phyloP scores from a whole-genome alignment of 2,113 vertebrate genomes.

The Clarias gariepinus region DNA sequence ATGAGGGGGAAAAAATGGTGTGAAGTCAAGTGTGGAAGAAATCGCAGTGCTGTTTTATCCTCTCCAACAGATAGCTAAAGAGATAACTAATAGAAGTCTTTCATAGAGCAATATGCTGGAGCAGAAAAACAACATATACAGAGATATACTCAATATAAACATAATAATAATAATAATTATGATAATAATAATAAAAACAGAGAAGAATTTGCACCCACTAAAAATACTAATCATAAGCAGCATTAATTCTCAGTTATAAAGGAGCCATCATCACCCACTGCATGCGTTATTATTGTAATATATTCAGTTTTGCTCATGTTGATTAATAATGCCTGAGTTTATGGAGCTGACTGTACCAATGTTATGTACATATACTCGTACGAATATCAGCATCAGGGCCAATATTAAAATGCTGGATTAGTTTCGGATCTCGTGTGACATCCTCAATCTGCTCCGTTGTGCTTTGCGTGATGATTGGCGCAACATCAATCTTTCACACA shows the following conservation, averaged over 20 bases:
- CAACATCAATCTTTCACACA: neutral
- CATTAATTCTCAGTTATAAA: neutral
- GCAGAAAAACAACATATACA: neutral
- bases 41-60: neutral
- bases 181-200: neutral
- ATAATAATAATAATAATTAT: neutral
- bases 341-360: neutral
- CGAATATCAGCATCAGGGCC: neutral
- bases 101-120: neutral
- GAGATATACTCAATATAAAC: neutral
- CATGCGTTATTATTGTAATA: neutral
- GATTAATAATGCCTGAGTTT: neutral
- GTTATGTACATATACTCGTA: neutral
- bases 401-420: neutral
- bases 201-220: neutral
- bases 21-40: neutral
- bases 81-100: neutral
- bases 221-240: neutral
- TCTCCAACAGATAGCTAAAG: neutral
- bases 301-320: neutral
- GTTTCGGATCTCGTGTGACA: neutral
- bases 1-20: constrained; percentile 10
- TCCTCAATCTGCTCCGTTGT: neutral
- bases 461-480: neutral
- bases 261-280: neutral